Percentiles rank a stretch among this genome's conserved stretches.
Evolutionary conservation across 2,888 invertebrate species (phyloP).

Genomic region (Omphaloscelis lunosa): DNA sequence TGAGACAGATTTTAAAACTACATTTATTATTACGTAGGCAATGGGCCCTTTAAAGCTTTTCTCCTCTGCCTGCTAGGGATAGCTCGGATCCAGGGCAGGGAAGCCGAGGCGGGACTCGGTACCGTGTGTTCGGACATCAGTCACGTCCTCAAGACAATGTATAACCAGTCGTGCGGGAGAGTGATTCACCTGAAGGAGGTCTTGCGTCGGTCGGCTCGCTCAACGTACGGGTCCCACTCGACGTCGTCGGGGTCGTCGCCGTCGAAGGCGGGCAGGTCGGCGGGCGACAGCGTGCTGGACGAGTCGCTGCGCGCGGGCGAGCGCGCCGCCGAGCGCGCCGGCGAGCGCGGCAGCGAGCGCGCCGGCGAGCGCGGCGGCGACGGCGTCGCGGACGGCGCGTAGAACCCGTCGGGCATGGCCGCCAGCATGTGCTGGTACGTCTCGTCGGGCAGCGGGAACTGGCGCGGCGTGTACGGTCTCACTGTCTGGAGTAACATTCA

Average conservation of each 20-base stretch:
- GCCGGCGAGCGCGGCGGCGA: slow-evolving; percentile 21
- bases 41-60: slow-evolving; percentile 63
- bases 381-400: slow-evolving; percentile 57
- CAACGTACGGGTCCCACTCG: slow-evolving; percentile 93
- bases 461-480: slow-evolving; percentile 94
- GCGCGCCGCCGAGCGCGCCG: slow-evolving; percentile 44
- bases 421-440: slow-evolving; percentile 93
- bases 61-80: slow-evolving; percentile 35
- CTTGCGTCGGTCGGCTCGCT: slow-evolving; percentile 78
- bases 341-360: slow-evolving; percentile 73
- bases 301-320: slow-evolving; percentile 59
- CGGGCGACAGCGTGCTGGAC: slow-evolving; percentile 77
- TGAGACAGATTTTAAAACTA: slow-evolving; percentile 46
- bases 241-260: slow-evolving; percentile 96
- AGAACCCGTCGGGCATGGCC: slow-evolving; percentile 93
- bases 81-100: slow-evolving; percentile 25
- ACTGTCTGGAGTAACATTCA: slow-evolving; percentile 87
- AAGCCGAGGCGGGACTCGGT: slow-evolving; percentile 25
- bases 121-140: slow-evolving; percentile 12
- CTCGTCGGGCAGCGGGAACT: slow-evolving; percentile 94
- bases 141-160: slow-evolving; percentile 22
- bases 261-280: slow-evolving; percentile 87
- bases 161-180: slow-evolving; percentile 6
- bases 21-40: slow-evolving; percentile 53
- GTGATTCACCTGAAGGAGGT: slow-evolving; percentile 76